Percentiles rank a stretch among this genome's conserved stretches.
Evolutionary conservation across 1,140 invertebrate genomes (phyloP).

Genomic region (Thaumetopoea pityocampa): DNA sequence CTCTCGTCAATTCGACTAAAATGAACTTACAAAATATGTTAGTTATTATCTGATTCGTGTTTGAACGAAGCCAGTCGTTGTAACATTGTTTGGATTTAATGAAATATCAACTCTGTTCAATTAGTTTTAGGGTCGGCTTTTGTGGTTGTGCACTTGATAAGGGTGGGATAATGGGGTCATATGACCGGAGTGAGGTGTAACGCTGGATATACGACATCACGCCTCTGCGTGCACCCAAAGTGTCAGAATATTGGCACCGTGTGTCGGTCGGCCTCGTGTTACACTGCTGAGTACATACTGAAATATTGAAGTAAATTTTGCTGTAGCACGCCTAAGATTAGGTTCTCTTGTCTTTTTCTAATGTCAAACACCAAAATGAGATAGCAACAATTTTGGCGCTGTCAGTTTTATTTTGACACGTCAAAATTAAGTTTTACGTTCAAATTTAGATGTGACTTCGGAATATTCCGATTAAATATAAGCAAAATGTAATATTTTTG

Average conservation of each 20-base stretch:
- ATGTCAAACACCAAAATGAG: background rate
- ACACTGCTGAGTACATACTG: conserved; percentile 20
- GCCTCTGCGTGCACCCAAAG: conserved; percentile 41
- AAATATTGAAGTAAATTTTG: background rate
- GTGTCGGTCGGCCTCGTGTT: conserved; percentile 27
- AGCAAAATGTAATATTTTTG: no score
- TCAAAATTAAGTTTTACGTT: no score
- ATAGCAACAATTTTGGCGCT: no score
- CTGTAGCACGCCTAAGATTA: background rate
- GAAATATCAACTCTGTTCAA: conserved; percentile 24
- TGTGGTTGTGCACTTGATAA: conserved; percentile 16
- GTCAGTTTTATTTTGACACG: no score
- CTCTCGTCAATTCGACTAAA: conserved; percentile 22
- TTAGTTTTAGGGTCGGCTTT: conserved; percentile 32
- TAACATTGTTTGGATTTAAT: conserved; percentile 27
- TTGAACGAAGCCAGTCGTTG: conserved; percentile 30
- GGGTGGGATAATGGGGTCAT: conserved; percentile 55
- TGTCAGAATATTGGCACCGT: conserved; percentile 43
- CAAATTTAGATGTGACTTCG: no score
- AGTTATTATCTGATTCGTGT: conserved; percentile 49
- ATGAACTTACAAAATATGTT: conserved; percentile 39
- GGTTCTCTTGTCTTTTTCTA: background rate
- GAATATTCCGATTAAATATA: no score
- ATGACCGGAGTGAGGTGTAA: conserved; percentile 53
- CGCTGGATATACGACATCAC: conserved; percentile 35